These are phyloP conservation scores for Gastrophryne carolinensis DNA, from an alignment of 2,797 vertebrate species.

Conservation along the genomic window DNA sequence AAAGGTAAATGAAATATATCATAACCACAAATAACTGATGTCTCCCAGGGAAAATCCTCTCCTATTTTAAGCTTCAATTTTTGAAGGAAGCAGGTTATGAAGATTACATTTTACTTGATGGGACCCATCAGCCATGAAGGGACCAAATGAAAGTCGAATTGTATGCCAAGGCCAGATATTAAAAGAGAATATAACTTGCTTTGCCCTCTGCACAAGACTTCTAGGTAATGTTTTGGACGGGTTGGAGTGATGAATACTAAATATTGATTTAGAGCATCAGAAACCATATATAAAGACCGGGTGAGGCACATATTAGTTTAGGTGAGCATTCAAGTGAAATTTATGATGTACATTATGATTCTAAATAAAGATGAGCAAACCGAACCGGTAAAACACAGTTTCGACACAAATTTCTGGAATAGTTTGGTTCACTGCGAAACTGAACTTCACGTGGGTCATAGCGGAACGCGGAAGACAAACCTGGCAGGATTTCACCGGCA, in stretches of 20 bases:
- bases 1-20: slow-evolving; percentile 79
- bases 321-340: not conserved
- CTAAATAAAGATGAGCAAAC: not conserved
- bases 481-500: too few species aligned
- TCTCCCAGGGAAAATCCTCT: slow-evolving; percentile 65
- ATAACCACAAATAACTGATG: slow-evolving; percentile 77
- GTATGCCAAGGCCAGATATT: slow-evolving; percentile 47
- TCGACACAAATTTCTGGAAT: too few species aligned
- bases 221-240: not conserved
- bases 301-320: slow-evolving; percentile 8
- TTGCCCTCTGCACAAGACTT: not conserved
- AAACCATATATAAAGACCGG: slow-evolving; percentile 12
- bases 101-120: slow-evolving; percentile 76
- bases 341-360: not conserved
- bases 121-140: slow-evolving; percentile 70
- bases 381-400: too few species aligned
- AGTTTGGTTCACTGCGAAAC: too few species aligned
- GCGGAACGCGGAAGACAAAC: too few species aligned
- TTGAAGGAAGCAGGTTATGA: slow-evolving; percentile 62
- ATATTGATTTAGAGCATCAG: slow-evolving; percentile 44
- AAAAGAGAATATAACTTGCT: slow-evolving; percentile 23
- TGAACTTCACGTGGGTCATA: too few species aligned
- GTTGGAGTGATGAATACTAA: slow-evolving; percentile 15
- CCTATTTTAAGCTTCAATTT: slow-evolving; percentile 59
- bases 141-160: slow-evolving; percentile 69